Percentiles rank a stretch among this genome's conserved stretches.
phyloP scores from a whole-genome alignment of 2,888 invertebrate species.

The Pheosia gnoma region DNA sequence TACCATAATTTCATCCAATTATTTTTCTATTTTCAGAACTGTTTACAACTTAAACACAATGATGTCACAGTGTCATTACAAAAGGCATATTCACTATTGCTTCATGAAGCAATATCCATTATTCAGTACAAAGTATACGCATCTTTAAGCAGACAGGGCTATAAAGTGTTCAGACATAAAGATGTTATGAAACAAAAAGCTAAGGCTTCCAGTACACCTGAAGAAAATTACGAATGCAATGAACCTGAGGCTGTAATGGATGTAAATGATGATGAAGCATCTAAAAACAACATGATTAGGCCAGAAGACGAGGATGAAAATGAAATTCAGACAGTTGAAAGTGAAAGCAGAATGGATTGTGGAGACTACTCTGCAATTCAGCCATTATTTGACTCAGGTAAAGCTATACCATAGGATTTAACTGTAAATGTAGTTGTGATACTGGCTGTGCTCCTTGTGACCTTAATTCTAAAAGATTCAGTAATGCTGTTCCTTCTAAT shows the following conservation, averaged over 20 bases:
- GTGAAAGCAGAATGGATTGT: not conserved
- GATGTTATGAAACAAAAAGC: slow-evolving; percentile 5
- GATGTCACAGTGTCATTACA: slow-evolving; percentile 85
- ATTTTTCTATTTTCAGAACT: slow-evolving; percentile 79
- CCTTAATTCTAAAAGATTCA: too few species aligned
- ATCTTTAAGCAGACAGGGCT: slow-evolving; percentile 83
- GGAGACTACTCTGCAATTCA: slow-evolving; percentile 5
- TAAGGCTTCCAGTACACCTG: not conserved
- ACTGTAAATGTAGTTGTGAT: too few species aligned
- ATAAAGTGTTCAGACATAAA: slow-evolving; percentile 79
- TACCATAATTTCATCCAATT: too few species aligned
- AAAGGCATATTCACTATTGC: slow-evolving; percentile 85
- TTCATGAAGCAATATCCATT: slow-evolving; percentile 61
- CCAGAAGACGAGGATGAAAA: slow-evolving; percentile 4
- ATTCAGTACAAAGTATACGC: slow-evolving; percentile 85
- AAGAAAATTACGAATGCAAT: slow-evolving; percentile 5
- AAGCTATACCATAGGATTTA: not conserved
- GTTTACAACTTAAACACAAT: slow-evolving; percentile 83
- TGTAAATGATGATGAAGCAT: slow-evolving; percentile 7
- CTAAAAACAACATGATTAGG: slow-evolving; percentile 4
- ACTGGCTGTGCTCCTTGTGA: too few species aligned
- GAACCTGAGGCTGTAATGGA: slow-evolving; percentile 8
- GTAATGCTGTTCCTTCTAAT: too few species aligned
- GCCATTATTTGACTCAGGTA: slow-evolving; percentile 8
- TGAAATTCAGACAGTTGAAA: not conserved